phyloP scores from a whole-genome alignment of 2,113 vertebrate species.

The Stegostoma tigrinum region DNA sequence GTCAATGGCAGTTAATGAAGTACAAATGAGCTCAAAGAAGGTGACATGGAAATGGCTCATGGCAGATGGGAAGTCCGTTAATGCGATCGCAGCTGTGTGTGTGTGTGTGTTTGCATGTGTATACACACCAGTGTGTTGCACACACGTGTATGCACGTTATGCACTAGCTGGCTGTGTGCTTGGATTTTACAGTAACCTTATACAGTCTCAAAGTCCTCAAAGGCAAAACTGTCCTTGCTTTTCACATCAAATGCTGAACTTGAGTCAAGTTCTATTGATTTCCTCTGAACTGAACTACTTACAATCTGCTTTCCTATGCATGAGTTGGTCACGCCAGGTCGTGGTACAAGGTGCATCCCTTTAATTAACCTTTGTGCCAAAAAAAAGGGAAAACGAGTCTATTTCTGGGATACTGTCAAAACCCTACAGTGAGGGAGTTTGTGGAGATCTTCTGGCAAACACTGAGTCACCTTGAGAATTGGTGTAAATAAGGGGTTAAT shows the following conservation, averaged over 20 bases:
- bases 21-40: constrained; percentile 80
- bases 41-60: constrained; percentile 74
- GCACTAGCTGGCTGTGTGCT: not conserved
- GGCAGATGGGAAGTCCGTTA: constrained; percentile 83
- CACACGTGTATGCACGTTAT: constrained; percentile 17
- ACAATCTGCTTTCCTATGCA: not conserved
- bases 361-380: not conserved
- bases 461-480: not conserved
- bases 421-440: not conserved
- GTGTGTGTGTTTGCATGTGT: constrained; percentile 33
- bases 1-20: constrained; percentile 84
- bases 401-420: not conserved
- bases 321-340: not conserved
- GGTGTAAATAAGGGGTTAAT: not conserved
- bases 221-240: constrained; percentile 22
- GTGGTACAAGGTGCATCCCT: not conserved
- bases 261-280: not conserved
- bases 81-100: constrained; percentile 66
- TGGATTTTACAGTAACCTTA: not conserved
- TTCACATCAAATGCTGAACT: constrained; percentile 11
- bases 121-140: too few relatives aligned
- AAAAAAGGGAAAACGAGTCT: not conserved
- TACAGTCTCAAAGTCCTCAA: not conserved
- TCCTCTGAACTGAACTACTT: not conserved
- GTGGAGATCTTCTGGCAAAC: not conserved